Evolutionary conservation across 1,140 invertebrate species (phyloP).

Genomic region (Caerostris extrusa): DNA sequence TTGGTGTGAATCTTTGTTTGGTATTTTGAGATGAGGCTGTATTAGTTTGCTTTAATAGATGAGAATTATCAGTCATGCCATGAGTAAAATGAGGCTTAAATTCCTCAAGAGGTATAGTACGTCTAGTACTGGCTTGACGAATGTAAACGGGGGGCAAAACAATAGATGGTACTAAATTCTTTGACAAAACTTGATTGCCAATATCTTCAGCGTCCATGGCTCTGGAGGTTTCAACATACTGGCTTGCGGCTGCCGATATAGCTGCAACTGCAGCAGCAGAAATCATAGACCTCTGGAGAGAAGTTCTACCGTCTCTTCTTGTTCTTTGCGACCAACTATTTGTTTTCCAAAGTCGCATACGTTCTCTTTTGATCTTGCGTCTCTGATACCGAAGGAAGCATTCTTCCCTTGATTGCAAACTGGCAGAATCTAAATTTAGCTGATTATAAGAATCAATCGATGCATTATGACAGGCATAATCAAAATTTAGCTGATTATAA

Average conservation of each 20-base stretch:
- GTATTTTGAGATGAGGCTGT: no score
- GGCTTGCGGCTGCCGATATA: background rate
- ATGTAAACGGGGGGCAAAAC: background rate
- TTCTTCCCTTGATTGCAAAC: constrained; percentile 83
- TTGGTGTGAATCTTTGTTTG: background rate
- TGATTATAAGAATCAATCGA: constrained; percentile 77
- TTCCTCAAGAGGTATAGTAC: background rate
- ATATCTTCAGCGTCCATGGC: constrained; percentile 78
- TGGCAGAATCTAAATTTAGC: constrained; percentile 91
- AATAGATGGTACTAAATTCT: background rate
- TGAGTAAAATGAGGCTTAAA: constrained; percentile 73
- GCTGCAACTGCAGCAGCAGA: constrained; percentile 2
- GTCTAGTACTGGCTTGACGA: background rate
- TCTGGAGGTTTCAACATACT: constrained; percentile 57
- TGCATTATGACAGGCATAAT: no score
- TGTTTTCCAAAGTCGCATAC: constrained; percentile 81
- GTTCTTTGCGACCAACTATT: constrained; percentile 80
- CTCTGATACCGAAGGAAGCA: constrained; percentile 83
- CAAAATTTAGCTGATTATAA: no score
- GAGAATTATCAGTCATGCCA: constrained; percentile 76
- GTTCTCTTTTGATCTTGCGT: constrained; percentile 89
- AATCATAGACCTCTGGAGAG: constrained; percentile 85
- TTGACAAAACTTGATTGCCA: background rate
- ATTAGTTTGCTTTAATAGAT: background rate
- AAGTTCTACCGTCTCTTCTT: constrained; percentile 87